phyloP scores from a whole-genome alignment of 2,113 vertebrate species.

The Gobio gobio region DNA sequence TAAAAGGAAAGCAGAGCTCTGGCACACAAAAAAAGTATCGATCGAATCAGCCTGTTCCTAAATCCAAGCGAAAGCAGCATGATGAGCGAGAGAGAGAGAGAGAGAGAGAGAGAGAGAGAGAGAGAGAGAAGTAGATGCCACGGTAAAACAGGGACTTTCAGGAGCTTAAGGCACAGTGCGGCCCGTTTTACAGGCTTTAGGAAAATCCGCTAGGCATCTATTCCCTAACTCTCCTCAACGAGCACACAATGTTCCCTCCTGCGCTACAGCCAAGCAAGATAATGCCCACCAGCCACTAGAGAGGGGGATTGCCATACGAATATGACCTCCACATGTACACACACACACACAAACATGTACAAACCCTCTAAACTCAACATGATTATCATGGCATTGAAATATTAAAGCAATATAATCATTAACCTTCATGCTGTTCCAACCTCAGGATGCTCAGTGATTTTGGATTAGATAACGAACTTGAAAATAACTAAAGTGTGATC shows the following conservation, averaged over 20 bases:
- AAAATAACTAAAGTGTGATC: no score
- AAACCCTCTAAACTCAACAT: not conserved
- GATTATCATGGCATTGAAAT: not conserved
- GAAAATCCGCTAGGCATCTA: constrained; percentile 46
- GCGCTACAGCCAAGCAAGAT: not conserved
- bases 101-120: constrained; percentile 16
- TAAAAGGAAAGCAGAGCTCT: constrained; percentile 25
- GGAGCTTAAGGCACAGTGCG: constrained; percentile 49
- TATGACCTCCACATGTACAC: constrained; percentile 3
- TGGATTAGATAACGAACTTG: no score
- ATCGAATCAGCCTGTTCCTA: constrained; percentile 40
- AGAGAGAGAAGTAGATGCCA: constrained; percentile 25
- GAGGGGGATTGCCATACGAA: not conserved
- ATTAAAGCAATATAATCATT: not conserved
- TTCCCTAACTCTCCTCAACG: constrained; percentile 6
- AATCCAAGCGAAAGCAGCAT: constrained; percentile 32
- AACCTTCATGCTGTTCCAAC: not conserved
- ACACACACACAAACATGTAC: not conserved
- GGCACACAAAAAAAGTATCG: not conserved
- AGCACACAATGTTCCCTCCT: constrained; percentile 27
- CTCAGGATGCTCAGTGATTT: no score
- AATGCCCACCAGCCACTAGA: constrained; percentile 29
- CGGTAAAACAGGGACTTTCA: constrained; percentile 39
- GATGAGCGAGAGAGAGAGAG: not conserved
- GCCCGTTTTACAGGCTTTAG: constrained; percentile 54